phyloP scores from a whole-genome alignment of 2,888 invertebrate species.

The Cistogaster globosa region DNA sequence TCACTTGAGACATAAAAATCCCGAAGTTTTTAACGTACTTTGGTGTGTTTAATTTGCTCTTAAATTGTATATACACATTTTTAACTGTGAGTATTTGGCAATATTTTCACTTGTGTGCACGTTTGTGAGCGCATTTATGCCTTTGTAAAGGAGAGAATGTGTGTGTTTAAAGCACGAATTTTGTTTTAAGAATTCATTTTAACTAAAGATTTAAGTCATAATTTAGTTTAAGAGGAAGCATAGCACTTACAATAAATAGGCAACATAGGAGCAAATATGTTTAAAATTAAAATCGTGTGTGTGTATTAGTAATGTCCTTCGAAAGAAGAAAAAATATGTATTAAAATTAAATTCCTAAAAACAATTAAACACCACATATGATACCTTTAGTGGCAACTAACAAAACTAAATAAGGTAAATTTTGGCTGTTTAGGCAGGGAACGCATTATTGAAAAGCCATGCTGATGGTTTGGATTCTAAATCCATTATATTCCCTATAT shows the following conservation, averaged over 20 bases:
- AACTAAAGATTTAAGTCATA: background rate
- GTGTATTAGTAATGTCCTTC: too few relatives aligned
- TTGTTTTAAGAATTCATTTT: conserved; percentile 29
- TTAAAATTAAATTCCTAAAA: too few relatives aligned
- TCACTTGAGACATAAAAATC: conserved; percentile 74
- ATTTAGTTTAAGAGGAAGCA: background rate
- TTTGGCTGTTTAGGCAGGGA: too few relatives aligned
- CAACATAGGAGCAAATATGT: background rate
- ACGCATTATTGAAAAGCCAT: too few relatives aligned
- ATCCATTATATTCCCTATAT: too few relatives aligned
- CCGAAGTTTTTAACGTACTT: conserved; percentile 45
- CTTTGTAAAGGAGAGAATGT: background rate
- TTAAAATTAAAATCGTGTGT: too few relatives aligned
- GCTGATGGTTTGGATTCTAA: too few relatives aligned
- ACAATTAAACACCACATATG: too few relatives aligned
- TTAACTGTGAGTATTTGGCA: conserved; percentile 23
- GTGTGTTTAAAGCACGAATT: conserved; percentile 9
- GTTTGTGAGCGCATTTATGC: too few relatives aligned
- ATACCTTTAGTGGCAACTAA: too few relatives aligned
- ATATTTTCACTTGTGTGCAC: background rate
- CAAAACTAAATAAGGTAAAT: too few relatives aligned
- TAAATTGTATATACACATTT: conserved; percentile 57
- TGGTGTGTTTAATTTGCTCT: conserved; percentile 67
- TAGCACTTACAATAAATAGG: background rate
- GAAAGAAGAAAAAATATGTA: too few relatives aligned